phyloP scores from a whole-genome alignment of 2,888 invertebrate species.

The Dynastes tityus region DNA sequence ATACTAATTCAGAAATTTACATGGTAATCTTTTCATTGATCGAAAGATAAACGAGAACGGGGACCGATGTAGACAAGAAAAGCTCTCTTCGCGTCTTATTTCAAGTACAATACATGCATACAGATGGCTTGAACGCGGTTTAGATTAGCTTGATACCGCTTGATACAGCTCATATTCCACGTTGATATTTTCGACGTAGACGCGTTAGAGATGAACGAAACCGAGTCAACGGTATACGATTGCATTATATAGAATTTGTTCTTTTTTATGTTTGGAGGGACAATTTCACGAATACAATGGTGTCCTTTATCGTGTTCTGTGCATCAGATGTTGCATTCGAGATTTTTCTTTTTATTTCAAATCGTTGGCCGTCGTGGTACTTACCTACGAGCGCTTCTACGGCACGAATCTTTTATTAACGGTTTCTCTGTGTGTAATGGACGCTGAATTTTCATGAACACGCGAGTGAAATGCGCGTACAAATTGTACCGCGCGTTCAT shows the following conservation, averaged over 20 bases:
- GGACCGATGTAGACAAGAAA: slow-evolving; percentile 42
- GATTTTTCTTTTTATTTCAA: slow-evolving; percentile 22
- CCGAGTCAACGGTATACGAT: slow-evolving; percentile 36
- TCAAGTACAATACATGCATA: slow-evolving; percentile 42
- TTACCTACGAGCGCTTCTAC: slow-evolving; percentile 31
- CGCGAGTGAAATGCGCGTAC: slow-evolving; percentile 38
- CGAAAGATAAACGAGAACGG: slow-evolving; percentile 38
- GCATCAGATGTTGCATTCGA: slow-evolving; percentile 40
- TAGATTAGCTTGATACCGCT: slow-evolving; percentile 40
- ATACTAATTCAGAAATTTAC: slow-evolving; percentile 46
- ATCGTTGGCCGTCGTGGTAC: slow-evolving; percentile 24
- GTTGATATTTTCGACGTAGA: slow-evolving; percentile 42
- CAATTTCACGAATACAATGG: slow-evolving; percentile 45
- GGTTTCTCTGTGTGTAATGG: slow-evolving; percentile 41
- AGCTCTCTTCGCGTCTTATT: slow-evolving; percentile 43
- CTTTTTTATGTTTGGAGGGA: slow-evolving; percentile 41
- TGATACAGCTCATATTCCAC: slow-evolving; percentile 47
- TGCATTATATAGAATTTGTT: slow-evolving; percentile 36
- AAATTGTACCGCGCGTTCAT: slow-evolving; percentile 26
- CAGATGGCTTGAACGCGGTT: slow-evolving; percentile 43
- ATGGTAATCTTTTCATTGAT: slow-evolving; percentile 46
- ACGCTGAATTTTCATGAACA: slow-evolving; percentile 46
- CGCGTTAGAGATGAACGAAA: slow-evolving; percentile 44
- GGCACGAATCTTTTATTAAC: slow-evolving; percentile 46
- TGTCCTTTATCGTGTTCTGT: slow-evolving; percentile 39